These are phyloP conservation scores for Drosophila kambysellisi DNA, from an alignment of 2,888 invertebrate genomes.

Conservation along the genomic window DNA sequence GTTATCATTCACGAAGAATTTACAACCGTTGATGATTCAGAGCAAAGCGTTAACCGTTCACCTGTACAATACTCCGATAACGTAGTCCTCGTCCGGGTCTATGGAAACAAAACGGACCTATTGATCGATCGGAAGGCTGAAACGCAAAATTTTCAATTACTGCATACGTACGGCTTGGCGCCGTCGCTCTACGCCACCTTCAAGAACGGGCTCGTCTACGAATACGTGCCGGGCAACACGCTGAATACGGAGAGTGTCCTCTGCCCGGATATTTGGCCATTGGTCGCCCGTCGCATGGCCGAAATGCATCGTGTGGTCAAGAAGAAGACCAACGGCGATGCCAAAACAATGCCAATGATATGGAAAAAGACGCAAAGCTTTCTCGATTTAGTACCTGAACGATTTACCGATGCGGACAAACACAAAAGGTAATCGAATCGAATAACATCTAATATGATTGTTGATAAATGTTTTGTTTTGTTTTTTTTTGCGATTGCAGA, in stretches of 20 bases:
- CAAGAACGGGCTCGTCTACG: constrained; percentile 96
- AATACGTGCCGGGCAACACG: constrained; percentile 93
- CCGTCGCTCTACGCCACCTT: constrained; percentile 96
- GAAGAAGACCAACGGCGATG: constrained; percentile 41
- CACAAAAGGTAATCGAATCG: constrained; percentile 88
- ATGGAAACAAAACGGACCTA: constrained; percentile 96
- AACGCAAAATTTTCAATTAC: constrained; percentile 87
- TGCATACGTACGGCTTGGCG: constrained; percentile 91
- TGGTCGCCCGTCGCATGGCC: constrained; percentile 93
- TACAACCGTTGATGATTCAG: constrained; percentile 36
- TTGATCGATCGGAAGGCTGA: constrained; percentile 96
- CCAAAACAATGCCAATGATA: constrained; percentile 87
- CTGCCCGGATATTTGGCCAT: constrained; percentile 88
- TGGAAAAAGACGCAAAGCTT: constrained; percentile 92
- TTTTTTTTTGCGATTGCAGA: constrained; percentile 85
- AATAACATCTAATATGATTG: constrained; percentile 1
- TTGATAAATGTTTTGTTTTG: neutral
- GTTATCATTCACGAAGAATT: constrained; percentile 55
- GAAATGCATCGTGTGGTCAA: constrained; percentile 90
- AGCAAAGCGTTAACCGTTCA: constrained; percentile 70
- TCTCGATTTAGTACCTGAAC: constrained; percentile 90
- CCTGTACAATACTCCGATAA: constrained; percentile 85
- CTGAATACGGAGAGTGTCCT: constrained; percentile 88
- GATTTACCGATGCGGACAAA: constrained; percentile 88
- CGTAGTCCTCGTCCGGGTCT: constrained; percentile 94